phyloP scores from a whole-genome alignment of 2,113 vertebrate genomes.

The Orthonyx spaldingii region DNA sequence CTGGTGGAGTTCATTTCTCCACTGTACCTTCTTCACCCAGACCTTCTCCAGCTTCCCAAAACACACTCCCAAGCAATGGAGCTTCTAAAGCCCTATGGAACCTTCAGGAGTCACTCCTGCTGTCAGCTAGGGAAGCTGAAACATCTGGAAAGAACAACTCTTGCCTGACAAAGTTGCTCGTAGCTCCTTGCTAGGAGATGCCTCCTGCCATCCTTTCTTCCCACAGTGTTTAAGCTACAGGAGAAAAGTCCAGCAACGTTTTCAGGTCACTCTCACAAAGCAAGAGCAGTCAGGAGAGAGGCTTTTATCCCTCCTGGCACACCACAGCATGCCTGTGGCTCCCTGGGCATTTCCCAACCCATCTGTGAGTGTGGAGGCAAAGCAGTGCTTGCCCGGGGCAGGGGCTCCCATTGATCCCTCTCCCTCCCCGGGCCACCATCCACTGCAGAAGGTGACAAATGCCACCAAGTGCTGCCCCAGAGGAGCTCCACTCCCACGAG shows the following conservation, averaged over 20 bases:
- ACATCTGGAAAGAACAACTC: neutral
- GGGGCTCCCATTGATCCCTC: neutral
- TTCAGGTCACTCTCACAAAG: neutral
- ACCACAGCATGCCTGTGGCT: neutral
- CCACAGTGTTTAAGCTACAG: neutral
- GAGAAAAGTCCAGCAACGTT: neutral
- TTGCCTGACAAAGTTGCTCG: accelerated
- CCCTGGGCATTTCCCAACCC: accelerated
- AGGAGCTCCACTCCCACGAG: neutral
- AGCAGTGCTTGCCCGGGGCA: neutral
- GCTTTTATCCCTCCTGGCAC: neutral
- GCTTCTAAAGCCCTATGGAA: neutral
- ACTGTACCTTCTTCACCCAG: neutral
- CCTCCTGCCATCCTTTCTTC: neutral
- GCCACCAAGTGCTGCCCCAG: neutral
- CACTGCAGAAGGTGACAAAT: neutral
- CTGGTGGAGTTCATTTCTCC: neutral
- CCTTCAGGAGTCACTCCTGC: neutral
- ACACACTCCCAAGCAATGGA: neutral
- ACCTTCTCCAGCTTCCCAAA: neutral
- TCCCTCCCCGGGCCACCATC: neutral
- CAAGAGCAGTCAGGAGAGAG: neutral
- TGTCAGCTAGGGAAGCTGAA: neutral
- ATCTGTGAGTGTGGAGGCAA: accelerated
- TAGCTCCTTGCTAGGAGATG: neutral